These are phyloP conservation scores for Acleris literana DNA, from an alignment of 2,888 invertebrate genomes.

Conservation along the genomic window DNA sequence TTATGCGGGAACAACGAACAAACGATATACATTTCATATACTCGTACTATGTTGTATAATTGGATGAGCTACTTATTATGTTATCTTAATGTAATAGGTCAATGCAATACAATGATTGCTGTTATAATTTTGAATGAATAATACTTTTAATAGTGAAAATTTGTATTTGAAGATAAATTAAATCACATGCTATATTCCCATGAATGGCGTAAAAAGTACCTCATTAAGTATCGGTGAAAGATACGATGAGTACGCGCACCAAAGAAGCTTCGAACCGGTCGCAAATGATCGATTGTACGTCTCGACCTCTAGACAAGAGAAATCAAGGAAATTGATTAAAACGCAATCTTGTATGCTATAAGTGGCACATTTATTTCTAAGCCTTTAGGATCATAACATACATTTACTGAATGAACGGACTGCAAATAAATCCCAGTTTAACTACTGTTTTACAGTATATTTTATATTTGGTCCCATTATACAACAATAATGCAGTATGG, in stretches of 20 bases:
- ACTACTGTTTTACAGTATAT: too few relatives aligned
- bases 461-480: too few relatives aligned
- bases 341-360: neutral
- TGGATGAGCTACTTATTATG: slow-evolving; percentile 19
- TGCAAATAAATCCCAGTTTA: too few relatives aligned
- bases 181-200: too few relatives aligned
- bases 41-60: slow-evolving; percentile 14
- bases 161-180: too few relatives aligned
- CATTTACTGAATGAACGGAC: too few relatives aligned
- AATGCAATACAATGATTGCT: slow-evolving; percentile 8
- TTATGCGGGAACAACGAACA: too few relatives aligned
- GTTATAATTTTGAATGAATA: too few relatives aligned
- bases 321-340: slow-evolving; percentile 1
- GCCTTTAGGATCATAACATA: too few relatives aligned
- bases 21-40: too few relatives aligned
- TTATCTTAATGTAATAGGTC: slow-evolving; percentile 30
- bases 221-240: slow-evolving; percentile 4
- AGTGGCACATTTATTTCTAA: neutral
- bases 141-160: too few relatives aligned
- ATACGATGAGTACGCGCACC: slow-evolving; percentile 5
- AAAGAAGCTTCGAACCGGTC: slow-evolving; percentile 4
- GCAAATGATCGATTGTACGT: neutral
- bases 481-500: too few relatives aligned
- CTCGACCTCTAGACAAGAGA: neutral
- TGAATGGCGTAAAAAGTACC: neutral